Percentiles rank a stretch among this genome's conserved stretches.
These are phyloP conservation scores for Napeogenes inachia DNA, from an alignment of 2,888 invertebrate species.

Conservation along the genomic window DNA sequence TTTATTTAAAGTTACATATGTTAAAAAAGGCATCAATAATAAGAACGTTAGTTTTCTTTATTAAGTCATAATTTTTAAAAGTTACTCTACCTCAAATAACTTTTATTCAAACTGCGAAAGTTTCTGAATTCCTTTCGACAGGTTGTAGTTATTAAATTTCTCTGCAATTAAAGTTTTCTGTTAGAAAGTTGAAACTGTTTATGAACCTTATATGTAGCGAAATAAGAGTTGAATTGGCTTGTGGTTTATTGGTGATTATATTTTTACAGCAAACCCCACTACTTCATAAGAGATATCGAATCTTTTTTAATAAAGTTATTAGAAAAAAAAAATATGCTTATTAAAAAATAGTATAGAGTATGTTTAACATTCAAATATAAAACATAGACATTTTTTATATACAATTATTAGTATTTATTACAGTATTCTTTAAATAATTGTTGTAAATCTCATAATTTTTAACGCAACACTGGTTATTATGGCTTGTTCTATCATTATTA, in stretches of 20 bases:
- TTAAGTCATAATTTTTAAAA: neutral
- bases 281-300: neutral
- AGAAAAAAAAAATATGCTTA: neutral
- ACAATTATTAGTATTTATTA: too few relatives aligned
- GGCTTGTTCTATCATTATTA: too few relatives aligned
- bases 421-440: too few relatives aligned
- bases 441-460: too few relatives aligned
- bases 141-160: constrained; percentile 55
- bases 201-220: constrained; percentile 21
- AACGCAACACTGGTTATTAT: too few relatives aligned
- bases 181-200: constrained; percentile 38
- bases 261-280: neutral
- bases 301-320: neutral
- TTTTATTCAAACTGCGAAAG: constrained; percentile 13
- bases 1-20: too few relatives aligned
- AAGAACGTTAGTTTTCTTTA: too few relatives aligned
- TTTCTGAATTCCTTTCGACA: constrained; percentile 17
- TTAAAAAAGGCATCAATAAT: too few relatives aligned
- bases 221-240: constrained; percentile 20
- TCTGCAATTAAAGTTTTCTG: constrained; percentile 52
- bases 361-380: too few relatives aligned
- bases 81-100: constrained; percentile 1
- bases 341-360: neutral
- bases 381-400: too few relatives aligned
- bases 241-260: neutral